These are phyloP conservation scores for Drosophila pectinifera DNA, from an alignment of 1,140 invertebrate species.

Conservation along the genomic window DNA sequence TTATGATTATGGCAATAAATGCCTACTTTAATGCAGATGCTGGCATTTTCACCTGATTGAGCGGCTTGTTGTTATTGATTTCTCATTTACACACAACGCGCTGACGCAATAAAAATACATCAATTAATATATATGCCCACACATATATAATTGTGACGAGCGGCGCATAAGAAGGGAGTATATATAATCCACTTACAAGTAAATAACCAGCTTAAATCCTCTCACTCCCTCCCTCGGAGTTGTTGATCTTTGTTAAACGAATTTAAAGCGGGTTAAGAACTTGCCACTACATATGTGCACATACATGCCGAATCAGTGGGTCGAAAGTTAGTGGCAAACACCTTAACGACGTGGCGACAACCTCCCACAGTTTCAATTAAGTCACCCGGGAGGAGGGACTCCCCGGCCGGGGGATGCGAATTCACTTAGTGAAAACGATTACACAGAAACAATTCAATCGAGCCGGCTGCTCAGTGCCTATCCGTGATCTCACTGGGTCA, in stretches of 20 bases:
- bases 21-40: constrained; percentile 1
- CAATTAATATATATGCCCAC: not conserved
- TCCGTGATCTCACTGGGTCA: constrained; percentile 41
- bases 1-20: not conserved
- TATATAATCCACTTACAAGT: constrained; percentile 11
- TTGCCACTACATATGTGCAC: not conserved
- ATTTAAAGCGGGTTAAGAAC: constrained; percentile 3
- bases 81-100: constrained; percentile 2
- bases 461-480: constrained; percentile 21
- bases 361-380: constrained; percentile 24
- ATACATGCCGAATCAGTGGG: not conserved
- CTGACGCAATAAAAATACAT: constrained; percentile 17
- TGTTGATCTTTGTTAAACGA: constrained; percentile 6
- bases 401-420: not conserved
- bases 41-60: not conserved
- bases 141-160: constrained; percentile 5
- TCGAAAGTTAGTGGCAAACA: constrained; percentile 1
- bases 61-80: constrained; percentile 9
- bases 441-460: constrained; percentile 41
- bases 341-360: constrained; percentile 27
- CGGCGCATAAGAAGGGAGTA: constrained; percentile 13
- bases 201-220: constrained; percentile 12
- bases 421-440: constrained; percentile 43
- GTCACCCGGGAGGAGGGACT: not conserved
- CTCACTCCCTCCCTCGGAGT: not conserved